Evolutionary conservation across 2,113 vertebrate species (phyloP), one percentile per base, ranked within the genome.

Genomic region (Pampusana beccarii): DNA sequence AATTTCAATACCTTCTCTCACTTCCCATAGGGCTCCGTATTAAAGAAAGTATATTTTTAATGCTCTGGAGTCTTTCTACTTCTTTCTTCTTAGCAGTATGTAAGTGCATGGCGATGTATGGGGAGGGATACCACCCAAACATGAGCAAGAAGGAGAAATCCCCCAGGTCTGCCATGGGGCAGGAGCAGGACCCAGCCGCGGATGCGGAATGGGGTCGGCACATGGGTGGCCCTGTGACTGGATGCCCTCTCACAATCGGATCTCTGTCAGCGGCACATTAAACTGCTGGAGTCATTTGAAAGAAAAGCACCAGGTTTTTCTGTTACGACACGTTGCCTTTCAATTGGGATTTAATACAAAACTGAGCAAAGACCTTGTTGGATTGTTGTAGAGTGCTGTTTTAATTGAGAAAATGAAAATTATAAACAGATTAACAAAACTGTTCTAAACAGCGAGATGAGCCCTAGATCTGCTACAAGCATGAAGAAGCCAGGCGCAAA

Each of bases 211-310:
- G 17, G 11, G 29, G 44, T 18, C 18, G 9, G 44, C 44, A 46
- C 18, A 46, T 46, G 44, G 18, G 44, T 46, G 44, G 44, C 26
- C 18, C 57, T 33, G 48, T 0, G 4, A 23, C 8, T 0, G 0
- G 51, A 23, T 75, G 36, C 26, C 46, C 40, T 82, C 61, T 31
- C 42, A 24, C 53, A 50, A 10, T 36, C 42, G 25, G 24, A 4
- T 14, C 21, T 8, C 48, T 46, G 34, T 31, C 53, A 31, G 13
- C 20, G 24, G 24, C 10, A 38, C 46, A 34, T 50, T 42, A 56
- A 72, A 71, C 42, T 4, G 2, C 0, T 62, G n/a, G 50, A 67
- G 53, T 16, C 0, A 5, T 67, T 75, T 51, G 40, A 72, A 82
- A 86, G 53, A 57, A 4, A 31, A 23, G 38, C 50, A 60, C 11